Evolutionary conservation across 2,797 vertebrate species (phyloP), one percentile per base, ranked within the genome.

Genomic region (Spatula versicolor): DNA sequence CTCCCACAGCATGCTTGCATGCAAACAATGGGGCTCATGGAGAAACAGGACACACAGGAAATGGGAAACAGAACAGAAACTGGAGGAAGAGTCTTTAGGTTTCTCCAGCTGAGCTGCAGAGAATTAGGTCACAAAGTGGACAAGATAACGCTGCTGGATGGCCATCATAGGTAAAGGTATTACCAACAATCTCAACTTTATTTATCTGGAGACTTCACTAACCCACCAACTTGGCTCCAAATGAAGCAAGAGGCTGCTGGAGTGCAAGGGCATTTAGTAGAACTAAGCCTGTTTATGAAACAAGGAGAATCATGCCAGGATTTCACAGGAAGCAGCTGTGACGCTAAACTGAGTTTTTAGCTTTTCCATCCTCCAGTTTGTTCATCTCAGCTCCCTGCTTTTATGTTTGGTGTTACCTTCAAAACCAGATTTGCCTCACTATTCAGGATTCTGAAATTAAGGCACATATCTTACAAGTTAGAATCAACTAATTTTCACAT

Each of bases 281-380:
- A 87, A 52, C 33, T 83, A 48, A 76, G 37, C 22, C 80, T 50
- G 77, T 28, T 21, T 30, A 60, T 43, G 19, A 74, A 87, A 69
- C 58, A 23, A n/a, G 8, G 35, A 69, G 43, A 82, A 68, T 17
- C 26, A 31, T 19, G 11, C 0, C 1, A 82, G 31, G 26, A 46
- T 23, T 41, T 33, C 26, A 64, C 46, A 79, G 67, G 59, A 69
- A 46, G 41, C 14, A 81, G 31, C 25, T 41, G 15, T 8, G 28
- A 75, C 6, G 9, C 6, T 33, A 7, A 2, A 23, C 1, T 35
- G 28, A 0, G 39, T 2, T 63, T 68, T 59, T 6, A 74, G 31
- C 52, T 79, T 74, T 46, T 31, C 80, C 23, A 56, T 41, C 56
- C 16, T 2, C 5, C 20, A 7, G 7, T 35, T n/a, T 30, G 25